phyloP scores from a whole-genome alignment of 2,888 invertebrate genomes.

The Caenorhabditis plicata region DNA sequence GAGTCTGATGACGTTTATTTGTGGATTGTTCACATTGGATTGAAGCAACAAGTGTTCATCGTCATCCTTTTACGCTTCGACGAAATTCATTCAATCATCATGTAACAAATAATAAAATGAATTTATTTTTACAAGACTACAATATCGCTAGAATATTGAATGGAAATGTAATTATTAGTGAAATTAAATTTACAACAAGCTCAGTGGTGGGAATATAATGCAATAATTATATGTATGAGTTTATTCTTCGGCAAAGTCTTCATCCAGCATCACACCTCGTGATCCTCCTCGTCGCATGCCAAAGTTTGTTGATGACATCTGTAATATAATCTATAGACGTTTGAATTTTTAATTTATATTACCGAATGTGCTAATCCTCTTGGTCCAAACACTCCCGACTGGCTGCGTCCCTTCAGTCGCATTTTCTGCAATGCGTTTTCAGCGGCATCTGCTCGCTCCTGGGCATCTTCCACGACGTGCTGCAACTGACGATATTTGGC shows the following conservation, averaged over 20 bases:
- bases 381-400: conserved; percentile 44
- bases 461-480: conserved; percentile 67
- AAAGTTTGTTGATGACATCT: conserved; percentile 35
- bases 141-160: no score
- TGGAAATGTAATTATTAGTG: no score
- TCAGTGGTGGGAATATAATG: no score
- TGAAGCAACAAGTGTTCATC: no score
- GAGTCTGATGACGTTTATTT: no score
- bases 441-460: conserved; percentile 67
- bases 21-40: no score
- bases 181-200: no score
- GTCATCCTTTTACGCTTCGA: no score
- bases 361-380: conserved; percentile 52
- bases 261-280: conserved; percentile 43
- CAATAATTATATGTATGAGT: no score
- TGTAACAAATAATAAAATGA: no score
- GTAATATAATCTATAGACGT: conserved; percentile 1
- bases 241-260: conserved; percentile 46
- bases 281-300: conserved; percentile 35
- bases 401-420: conserved; percentile 65
- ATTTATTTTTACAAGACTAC: no score
- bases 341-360: not conserved
- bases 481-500: conserved; percentile 70
- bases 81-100: no score
- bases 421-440: conserved; percentile 68